These are phyloP conservation scores for Pecten maximus DNA, from an alignment of 2,888 invertebrate species.

Conservation along the genomic window DNA sequence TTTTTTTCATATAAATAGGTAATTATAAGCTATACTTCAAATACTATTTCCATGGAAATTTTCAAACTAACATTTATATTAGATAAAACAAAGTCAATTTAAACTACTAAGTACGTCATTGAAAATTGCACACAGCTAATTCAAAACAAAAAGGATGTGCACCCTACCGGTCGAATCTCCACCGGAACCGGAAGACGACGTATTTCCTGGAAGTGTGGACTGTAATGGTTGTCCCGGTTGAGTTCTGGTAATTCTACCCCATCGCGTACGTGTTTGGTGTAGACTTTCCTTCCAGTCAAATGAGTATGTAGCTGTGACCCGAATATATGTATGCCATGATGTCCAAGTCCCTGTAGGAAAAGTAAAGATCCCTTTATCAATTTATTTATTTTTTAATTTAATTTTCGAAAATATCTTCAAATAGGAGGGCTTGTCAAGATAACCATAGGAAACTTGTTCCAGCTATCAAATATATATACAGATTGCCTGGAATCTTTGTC, in stretches of 20 bases:
- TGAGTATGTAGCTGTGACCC: slow-evolving; percentile 99
- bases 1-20: too few species aligned
- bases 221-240: slow-evolving; percentile 97
- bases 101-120: too few species aligned
- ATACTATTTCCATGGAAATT: too few species aligned
- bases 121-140: not conserved
- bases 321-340: slow-evolving; percentile 93
- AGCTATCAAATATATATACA: too few species aligned
- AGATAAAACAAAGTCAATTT: too few species aligned
- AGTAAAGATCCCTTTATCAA: not conserved
- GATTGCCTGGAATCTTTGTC: too few species aligned
- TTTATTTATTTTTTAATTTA: too few species aligned
- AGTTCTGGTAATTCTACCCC: slow-evolving; percentile 91
- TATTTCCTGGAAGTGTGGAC: slow-evolving; percentile 99
- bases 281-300: slow-evolving; percentile 90
- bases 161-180: slow-evolving; percentile 85
- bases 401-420: too few species aligned
- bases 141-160: not conserved
- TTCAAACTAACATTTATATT: too few species aligned
- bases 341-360: slow-evolving; percentile 84
- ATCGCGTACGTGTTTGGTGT: slow-evolving; percentile 92
- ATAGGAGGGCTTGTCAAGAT: too few species aligned
- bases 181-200: slow-evolving; percentile 91
- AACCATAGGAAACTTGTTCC: too few species aligned
- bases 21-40: too few species aligned